A percentile compares a stretch with the other conserved stretches of the same genome.
Evolutionary conservation across 2,888 invertebrate genomes (phyloP).

Genomic region (Mythimna lalbum): DNA sequence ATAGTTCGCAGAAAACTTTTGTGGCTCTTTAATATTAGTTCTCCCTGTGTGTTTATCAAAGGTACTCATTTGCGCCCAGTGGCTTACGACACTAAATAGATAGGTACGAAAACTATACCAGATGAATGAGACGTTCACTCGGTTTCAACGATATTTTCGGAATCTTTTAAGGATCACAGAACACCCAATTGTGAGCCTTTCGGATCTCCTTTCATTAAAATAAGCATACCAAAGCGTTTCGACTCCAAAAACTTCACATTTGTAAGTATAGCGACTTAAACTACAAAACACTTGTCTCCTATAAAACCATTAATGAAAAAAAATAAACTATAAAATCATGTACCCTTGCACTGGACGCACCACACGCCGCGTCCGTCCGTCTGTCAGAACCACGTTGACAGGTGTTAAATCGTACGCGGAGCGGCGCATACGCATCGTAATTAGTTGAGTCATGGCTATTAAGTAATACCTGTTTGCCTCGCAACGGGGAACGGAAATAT

Average conservation of each 20-base stretch:
- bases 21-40: too few relatives aligned
- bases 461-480: conserved; percentile 72
- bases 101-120: too few relatives aligned
- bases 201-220: background rate
- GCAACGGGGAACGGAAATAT: conserved; percentile 33
- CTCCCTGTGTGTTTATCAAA: too few relatives aligned
- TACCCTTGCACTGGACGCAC: conserved; percentile 56
- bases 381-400: conserved; percentile 83
- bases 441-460: conserved; percentile 83
- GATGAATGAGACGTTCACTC: too few relatives aligned
- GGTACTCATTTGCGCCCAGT: too few relatives aligned
- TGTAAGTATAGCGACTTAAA: background rate
- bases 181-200: too few relatives aligned
- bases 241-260: background rate
- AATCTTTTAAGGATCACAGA: too few relatives aligned
- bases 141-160: too few relatives aligned
- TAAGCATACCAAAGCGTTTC: background rate
- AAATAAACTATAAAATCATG: conserved; percentile 28
- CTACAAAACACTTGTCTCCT: background rate
- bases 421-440: conserved; percentile 76
- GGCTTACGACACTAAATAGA: too few relatives aligned
- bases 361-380: conserved; percentile 76
- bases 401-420: conserved; percentile 84
- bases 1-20: too few relatives aligned
- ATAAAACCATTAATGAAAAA: conserved; percentile 29